These are phyloP conservation scores for Cosmia pyralina DNA, from an alignment of 2,888 invertebrate genomes.

Conservation along the genomic window DNA sequence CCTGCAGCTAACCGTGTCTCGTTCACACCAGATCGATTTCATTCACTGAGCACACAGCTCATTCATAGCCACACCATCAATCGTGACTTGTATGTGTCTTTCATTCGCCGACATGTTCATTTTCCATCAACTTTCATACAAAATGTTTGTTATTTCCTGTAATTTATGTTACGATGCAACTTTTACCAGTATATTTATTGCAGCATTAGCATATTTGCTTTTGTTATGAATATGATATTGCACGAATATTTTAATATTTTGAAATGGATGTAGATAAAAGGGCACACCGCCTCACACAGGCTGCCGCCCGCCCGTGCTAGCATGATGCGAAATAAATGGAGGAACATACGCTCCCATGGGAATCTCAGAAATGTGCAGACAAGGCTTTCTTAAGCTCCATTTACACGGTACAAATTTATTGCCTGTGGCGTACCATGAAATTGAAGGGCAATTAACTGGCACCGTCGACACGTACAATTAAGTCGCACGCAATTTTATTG, in stretches of 20 bases:
- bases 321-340: conserved; percentile 63
- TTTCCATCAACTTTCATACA: conserved; percentile 44
- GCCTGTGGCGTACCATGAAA: too few relatives aligned
- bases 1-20: conserved; percentile 37
- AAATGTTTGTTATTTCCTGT: conserved; percentile 26
- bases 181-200: conserved; percentile 53
- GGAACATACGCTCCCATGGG: conserved; percentile 53
- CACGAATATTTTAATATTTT: conserved; percentile 51
- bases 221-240: conserved; percentile 49
- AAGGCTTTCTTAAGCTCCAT: conserved; percentile 25
- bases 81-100: conserved; percentile 49
- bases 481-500: too few relatives aligned
- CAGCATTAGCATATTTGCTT: conserved; percentile 56
- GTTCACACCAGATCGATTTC: conserved; percentile 56
- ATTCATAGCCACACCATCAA: conserved; percentile 63
- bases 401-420: too few relatives aligned
- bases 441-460: too few relatives aligned
- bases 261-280: conserved; percentile 49
- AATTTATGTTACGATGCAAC: conserved; percentile 21
- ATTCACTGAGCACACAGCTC: conserved; percentile 58
- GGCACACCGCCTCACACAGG: conserved; percentile 35
- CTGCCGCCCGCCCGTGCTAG: conserved; percentile 32
- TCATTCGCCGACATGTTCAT: conserved; percentile 40
- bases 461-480: too few relatives aligned
- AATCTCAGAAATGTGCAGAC: conserved; percentile 54